phyloP scores from a whole-genome alignment of 2,113 vertebrate species.

The Tonatia bakeri region DNA sequence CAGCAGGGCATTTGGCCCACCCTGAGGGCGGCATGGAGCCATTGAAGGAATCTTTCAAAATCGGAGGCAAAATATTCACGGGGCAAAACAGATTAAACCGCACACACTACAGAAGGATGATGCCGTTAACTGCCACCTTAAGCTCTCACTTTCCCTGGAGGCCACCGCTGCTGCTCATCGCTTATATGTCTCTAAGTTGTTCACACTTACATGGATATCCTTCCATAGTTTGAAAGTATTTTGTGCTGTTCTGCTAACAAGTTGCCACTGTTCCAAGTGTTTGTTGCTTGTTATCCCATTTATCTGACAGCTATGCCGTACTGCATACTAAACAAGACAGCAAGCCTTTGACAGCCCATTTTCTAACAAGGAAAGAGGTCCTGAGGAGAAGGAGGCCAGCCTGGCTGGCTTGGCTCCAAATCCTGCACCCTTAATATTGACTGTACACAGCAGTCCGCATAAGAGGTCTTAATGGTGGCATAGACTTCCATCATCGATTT shows the following conservation, averaged over 20 bases:
- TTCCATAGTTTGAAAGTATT: background rate
- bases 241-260: background rate
- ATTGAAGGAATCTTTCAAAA: background rate
- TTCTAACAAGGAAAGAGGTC: background rate
- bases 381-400: background rate
- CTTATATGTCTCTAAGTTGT: background rate
- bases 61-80: background rate
- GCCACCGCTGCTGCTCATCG: background rate
- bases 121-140: background rate
- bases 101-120: background rate
- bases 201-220: accelerated
- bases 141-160: background rate
- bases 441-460: accelerated
- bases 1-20: background rate
- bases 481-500: background rate
- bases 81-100: background rate
- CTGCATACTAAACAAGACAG: background rate
- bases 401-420: background rate
- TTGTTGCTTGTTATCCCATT: background rate
- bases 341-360: background rate
- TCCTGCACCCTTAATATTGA: background rate
- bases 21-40: background rate
- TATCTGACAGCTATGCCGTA: background rate
- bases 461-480: background rate
- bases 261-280: background rate